Base-by-base conservation (phyloP, 2,797 vertebrate species). In the Tadarida brasiliensis region DNA sequence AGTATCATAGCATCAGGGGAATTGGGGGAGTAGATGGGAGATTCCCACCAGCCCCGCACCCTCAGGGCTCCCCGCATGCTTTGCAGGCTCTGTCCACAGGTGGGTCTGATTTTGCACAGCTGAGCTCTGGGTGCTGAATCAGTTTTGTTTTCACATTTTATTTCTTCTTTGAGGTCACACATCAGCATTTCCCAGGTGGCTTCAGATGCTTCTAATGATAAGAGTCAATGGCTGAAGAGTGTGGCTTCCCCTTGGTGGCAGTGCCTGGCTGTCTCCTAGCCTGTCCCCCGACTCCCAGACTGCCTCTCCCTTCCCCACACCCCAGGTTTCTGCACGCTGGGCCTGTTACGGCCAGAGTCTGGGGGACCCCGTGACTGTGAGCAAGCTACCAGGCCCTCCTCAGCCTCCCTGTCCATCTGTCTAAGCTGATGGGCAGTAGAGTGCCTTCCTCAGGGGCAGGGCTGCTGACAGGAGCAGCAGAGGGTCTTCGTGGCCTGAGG, bases 391-490 rank as follows among this genome's bases (percentile, higher is more conserved):
- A 0, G 1, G 28, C 2, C 3, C 70, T 89, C 24, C 80, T 16
- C 49, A n/a, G 56, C 19, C 77, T 84, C 15, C 0, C 3, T 7
- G 63, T 24, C 28, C 28, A 56, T 39, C 11, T 11, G 26, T 26
- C 49, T 49, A 19, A 61, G 2, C 22, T 30, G 74, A 28, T 35
- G 22, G 6, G 9, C 2, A 8, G 1, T 49, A 0, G 24, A 15
- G 19, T 0, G n/a, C 7, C 17, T 16, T 68, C 24, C 14, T 70
- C 0, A 0, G 0, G 2, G 57, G 3, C 0, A 0, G 12, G 7
- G 51, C 39, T 4, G 19, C 51, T 2, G 1, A 0, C 49, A 8
- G 24, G 51, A 17, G 16, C 11, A 9, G 9, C 44, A 47, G 30
- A 2, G 2, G 0, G 0, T 3, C 3, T 28, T 17, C 7, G n/a